These are phyloP conservation scores for Drosophila navojoa DNA, from an alignment of 1,140 invertebrate species.

Conservation along the genomic window DNA sequence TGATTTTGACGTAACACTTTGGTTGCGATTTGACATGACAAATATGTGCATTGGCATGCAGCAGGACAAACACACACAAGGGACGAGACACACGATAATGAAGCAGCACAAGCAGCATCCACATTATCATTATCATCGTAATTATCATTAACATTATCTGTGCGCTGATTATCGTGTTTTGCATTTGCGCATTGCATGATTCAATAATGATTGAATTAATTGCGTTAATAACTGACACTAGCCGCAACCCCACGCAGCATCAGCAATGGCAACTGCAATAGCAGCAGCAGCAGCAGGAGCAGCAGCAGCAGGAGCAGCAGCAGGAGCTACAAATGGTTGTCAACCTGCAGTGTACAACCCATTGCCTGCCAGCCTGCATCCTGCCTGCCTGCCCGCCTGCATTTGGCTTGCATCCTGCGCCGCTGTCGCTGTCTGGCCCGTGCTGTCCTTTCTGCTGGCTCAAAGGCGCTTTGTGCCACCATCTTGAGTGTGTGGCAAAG, in stretches of 20 bases:
- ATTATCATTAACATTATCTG: constrained; percentile 42
- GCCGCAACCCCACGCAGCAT: constrained; percentile 31
- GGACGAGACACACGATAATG: constrained; percentile 30
- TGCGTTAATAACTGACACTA: constrained; percentile 84
- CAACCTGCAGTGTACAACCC: constrained; percentile 10
- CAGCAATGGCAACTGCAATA: neutral
- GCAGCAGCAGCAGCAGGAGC: constrained; percentile 9
- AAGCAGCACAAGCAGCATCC: constrained; percentile 35
- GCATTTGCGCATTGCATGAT: constrained; percentile 83
- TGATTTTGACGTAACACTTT: constrained; percentile 81
- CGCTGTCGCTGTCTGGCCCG: constrained; percentile 5
- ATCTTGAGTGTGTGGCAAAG: constrained; percentile 76
- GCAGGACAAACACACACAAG: constrained; percentile 59
- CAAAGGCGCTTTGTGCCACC: constrained; percentile 75
- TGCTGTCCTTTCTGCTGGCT: constrained; percentile 28
- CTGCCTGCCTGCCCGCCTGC: constrained; percentile 23
- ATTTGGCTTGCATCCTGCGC: constrained; percentile 14
- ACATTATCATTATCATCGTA: constrained; percentile 52
- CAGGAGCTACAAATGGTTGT: constrained; percentile 25
- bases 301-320: constrained; percentile 11
- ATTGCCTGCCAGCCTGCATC: constrained; percentile 10
- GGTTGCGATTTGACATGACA: constrained; percentile 83
- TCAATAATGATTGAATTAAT: constrained; percentile 84
- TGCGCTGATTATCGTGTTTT: constrained; percentile 69
- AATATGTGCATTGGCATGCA: constrained; percentile 77